Conservation (phyloP, 2,888 invertebrate genomes). For the Exocentrus adspersus region DNA sequence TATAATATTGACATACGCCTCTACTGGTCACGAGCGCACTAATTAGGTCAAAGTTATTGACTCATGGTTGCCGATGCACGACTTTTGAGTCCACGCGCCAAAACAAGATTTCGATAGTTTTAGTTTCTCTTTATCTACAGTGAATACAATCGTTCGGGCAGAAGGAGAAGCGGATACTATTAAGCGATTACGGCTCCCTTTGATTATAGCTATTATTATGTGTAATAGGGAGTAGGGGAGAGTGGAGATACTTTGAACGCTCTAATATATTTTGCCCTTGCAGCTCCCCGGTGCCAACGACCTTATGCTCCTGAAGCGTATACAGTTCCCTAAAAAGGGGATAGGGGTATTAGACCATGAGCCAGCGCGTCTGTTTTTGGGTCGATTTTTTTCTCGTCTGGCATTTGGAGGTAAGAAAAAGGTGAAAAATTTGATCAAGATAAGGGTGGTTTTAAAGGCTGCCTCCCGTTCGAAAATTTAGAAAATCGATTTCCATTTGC, state of each 20-base stretch:
- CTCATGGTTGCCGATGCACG: conserved; percentile 44
- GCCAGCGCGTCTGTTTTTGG: too few species aligned
- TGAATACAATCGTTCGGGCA: neutral
- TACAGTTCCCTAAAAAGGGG: too few species aligned
- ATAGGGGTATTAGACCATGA: too few species aligned
- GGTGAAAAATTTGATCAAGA: too few species aligned
- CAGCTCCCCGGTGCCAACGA: too few species aligned
- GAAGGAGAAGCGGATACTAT: conserved; percentile 13
- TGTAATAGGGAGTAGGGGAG: neutral
- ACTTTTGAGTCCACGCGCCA: conserved; percentile 45
- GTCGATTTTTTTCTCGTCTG: too few species aligned
- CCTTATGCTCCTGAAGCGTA: too few species aligned
- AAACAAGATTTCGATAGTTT: conserved; percentile 28
- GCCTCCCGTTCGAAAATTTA: too few species aligned
- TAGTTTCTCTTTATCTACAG: conserved; percentile 15
- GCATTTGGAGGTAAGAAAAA: too few species aligned
- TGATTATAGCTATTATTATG: conserved; percentile 13
- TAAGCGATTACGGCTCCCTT: conserved; percentile 16
- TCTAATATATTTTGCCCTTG: too few species aligned
- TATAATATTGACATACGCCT: conserved; percentile 26
- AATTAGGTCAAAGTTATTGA: conserved; percentile 37
- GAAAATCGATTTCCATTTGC: too few species aligned
- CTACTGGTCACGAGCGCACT: conserved; percentile 25
- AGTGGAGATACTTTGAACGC: neutral
- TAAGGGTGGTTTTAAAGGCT: too few species aligned